Base-by-base conservation (phyloP, 35 echinoderm and acorn worm species). In the Apostichopus californicus region DNA sequence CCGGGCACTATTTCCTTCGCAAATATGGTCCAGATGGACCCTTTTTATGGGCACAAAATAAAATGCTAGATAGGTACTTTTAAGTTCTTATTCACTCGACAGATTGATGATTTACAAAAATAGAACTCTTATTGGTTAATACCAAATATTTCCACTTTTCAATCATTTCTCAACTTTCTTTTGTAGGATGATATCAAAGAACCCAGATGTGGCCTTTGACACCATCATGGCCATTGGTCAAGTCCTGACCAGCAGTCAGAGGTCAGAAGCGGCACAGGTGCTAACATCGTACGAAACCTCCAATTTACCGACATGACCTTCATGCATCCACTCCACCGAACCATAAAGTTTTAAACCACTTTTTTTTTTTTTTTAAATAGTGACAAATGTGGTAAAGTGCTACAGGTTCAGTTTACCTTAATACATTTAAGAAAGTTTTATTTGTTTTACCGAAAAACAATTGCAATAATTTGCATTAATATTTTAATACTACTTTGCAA, bases 131-230 rank as follows among this genome's bases (percentile, higher is more conserved):
- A 2, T 46, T 46, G 34, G 34, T 46, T 46, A 46, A 46, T 46
- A 46, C 34, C 34, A 46, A 3, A 46, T 0, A 46, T 46, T 68
- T 68, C 18, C 64, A 14, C 6, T 68, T 8, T 68, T 11, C 8
- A 1, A 14, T 68, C 3, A 66, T 68, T 68, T 54, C 84, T 84
- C 34, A 46, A 46, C 34, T 86, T 93, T 79, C 21, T 65, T 90
- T 13, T 5, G 5, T 53, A 99, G 97, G n/a, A 64, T 99, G 56
- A 84, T 99, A 8, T 77, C 90, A 5, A 87, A 99, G 55, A 96
- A 99, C 73, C 97, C 97, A 77, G 97, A 99, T 72, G 95, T 99
- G 10, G 93, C 93, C 77, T 91, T 99, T 82, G 97, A 99, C 63
- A 93, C 97, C n/a, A 89, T 99, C 22, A 93, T 96, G 71, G 92